Conservation (phyloP, 2,113 vertebrate species). For the Phrynosoma platyrhinos region DNA sequence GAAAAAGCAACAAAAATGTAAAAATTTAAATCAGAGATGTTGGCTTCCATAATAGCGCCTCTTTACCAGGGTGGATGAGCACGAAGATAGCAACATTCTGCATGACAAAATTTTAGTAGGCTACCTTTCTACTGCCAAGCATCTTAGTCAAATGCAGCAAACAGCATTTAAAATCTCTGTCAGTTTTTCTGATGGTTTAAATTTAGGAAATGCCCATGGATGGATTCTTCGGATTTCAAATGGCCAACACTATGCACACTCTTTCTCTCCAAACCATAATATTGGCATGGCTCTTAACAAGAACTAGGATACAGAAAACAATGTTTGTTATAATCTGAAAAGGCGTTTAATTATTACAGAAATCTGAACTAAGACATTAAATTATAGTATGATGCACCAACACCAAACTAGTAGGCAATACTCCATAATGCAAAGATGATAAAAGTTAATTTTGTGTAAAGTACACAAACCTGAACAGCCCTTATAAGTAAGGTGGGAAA, state of each 20-base stretch:
- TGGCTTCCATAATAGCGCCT: not conserved
- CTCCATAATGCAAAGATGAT: not conserved
- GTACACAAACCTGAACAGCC: not conserved
- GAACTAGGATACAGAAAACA: not conserved
- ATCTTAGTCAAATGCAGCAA: slow-evolving; percentile 30
- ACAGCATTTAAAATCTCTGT: not conserved
- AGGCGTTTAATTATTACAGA: not conserved
- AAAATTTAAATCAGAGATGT: slow-evolving; percentile 53
- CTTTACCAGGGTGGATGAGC: not conserved
- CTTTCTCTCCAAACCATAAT: not conserved
- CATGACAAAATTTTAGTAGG: not conserved
- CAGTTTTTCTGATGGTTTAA: not conserved
- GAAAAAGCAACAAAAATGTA: not conserved
- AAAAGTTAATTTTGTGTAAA: not conserved
- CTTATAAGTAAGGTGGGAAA: not conserved
- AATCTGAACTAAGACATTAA: not conserved
- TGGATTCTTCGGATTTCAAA: not conserved
- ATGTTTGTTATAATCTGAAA: not conserved
- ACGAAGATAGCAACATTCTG: not conserved
- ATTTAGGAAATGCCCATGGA: not conserved
- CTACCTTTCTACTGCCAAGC: not conserved
- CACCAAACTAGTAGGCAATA: not conserved
- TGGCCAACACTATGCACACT: not conserved
- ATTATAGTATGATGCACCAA: not conserved
- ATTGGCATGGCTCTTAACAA: not conserved